Evolutionary conservation across 2,797 vertebrate species (phyloP), one percentile per base, ranked within the genome.

Genomic region (Hydrolagus colliei): DNA sequence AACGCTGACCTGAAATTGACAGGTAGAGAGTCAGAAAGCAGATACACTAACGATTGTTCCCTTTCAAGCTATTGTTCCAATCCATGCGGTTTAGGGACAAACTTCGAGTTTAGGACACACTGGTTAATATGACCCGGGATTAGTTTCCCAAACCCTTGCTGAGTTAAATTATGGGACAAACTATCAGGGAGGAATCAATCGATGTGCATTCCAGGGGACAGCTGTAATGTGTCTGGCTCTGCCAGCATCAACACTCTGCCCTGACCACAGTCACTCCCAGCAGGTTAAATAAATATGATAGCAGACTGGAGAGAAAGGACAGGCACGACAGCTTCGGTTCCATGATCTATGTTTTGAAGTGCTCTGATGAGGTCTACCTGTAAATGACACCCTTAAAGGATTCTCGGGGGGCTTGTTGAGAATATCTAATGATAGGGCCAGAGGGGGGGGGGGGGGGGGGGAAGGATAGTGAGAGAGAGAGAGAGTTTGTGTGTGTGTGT

Each of bases 221-320:
- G 94, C 95, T 96, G 96, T 97, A 96, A 96, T 96, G 96, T 95
- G 94, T 93, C 92, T 95, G 96, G 95, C 96, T 95, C 89, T 94
- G 95, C 91, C 96, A 97, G 97, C 96, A 89, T 95, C 97, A 95
- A 87, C 89, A 94, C 91, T 90, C 94, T 93, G 96, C 94, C 94
- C 95, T 91, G 95, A 92, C 93, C 93, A 95, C 92, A 91, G 93
- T 93, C 94, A 95, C 96, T 52, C 41, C 92, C 96, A 96, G 96
- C 96, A 96, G 96, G 96, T 97, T 97, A 97, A 96, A 97, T 97
- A 97, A 97, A 97, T 97, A 97, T 95, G 95, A 97, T 96, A 95
- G 94, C 93, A 95, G 92, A 95, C 95, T 95, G 93, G 94, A 94
- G 93, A 94, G 93, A 94, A 93, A 94, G 94, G 96, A 96, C 96